These are phyloP conservation scores for Brachyhypopomus gauderio DNA, from an alignment of 2,113 vertebrate species.

Conservation along the genomic window DNA sequence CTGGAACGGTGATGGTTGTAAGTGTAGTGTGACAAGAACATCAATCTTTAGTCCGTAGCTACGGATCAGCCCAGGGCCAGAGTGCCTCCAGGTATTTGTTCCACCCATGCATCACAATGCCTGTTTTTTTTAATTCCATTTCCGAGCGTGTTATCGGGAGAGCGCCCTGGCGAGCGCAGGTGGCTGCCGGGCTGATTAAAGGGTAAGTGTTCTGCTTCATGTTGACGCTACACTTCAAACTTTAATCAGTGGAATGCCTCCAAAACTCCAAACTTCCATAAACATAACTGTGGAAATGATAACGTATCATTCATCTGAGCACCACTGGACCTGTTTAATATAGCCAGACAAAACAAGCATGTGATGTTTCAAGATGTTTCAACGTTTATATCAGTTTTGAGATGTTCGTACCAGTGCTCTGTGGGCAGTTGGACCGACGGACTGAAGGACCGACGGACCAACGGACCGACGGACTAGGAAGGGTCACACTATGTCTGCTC, in stretches of 20 bases:
- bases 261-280: neutral
- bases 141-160: too few species aligned
- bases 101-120: neutral
- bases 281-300: neutral
- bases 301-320: neutral
- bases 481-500: too few species aligned
- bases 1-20: too few species aligned
- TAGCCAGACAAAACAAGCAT: neutral
- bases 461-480: neutral
- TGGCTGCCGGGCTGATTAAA: too few species aligned
- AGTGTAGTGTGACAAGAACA: neutral
- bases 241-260: neutral
- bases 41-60: slow-evolving; percentile 6
- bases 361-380: neutral
- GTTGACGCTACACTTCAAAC: too few species aligned
- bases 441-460: neutral
- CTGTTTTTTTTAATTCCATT: neutral
- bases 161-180: too few species aligned
- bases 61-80: neutral
- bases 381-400: neutral
- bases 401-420: neutral
- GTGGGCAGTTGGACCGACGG: neutral
- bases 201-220: too few species aligned
- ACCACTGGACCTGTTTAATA: neutral
- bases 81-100: slow-evolving; percentile 3